Conservation (phyloP, 53 echinoderm and acorn worm genomes). For the Holothuria leucospilota region DNA sequence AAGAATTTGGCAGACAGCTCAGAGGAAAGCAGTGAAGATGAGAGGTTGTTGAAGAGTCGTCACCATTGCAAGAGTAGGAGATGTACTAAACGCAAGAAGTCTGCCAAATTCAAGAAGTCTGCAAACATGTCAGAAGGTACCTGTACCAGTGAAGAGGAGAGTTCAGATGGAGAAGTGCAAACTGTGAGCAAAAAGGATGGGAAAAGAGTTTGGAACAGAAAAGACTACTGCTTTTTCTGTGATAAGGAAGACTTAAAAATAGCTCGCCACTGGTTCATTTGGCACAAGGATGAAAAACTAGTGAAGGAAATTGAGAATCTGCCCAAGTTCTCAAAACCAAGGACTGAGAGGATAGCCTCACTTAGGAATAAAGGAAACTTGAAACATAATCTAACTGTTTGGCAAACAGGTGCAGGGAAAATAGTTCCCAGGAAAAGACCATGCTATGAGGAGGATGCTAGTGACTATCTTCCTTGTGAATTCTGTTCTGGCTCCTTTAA, state of each 20-base stretch:
- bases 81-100: too few species aligned
- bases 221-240: slow-evolving; percentile 46
- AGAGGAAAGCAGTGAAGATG: too few species aligned
- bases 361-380: slow-evolving; percentile 43
- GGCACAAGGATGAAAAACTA: slow-evolving; percentile 18
- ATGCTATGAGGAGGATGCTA: too few species aligned
- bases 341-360: slow-evolving; percentile 9
- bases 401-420: not conserved
- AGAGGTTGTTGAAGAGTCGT: too few species aligned
- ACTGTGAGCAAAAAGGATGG: slow-evolving; percentile 1
- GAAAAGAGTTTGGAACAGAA: slow-evolving; percentile 36
- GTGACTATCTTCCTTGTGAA: slow-evolving; percentile 29
- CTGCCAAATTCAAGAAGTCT: too few species aligned
- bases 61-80: too few species aligned
- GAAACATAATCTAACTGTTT: slow-evolving; percentile 29
- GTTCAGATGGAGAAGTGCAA: slow-evolving; percentile 32
- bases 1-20: too few species aligned
- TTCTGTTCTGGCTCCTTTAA: not conserved
- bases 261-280: slow-evolving; percentile 39
- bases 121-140: not conserved
- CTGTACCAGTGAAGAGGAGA: not conserved
- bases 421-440: too few species aligned
- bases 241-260: slow-evolving; percentile 31
- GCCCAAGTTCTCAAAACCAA: not conserved
- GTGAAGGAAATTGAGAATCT: slow-evolving; percentile 14